Evolutionary conservation across 2,113 vertebrate species (phyloP), one percentile per base, ranked within the genome.

Genomic region (Elgaria multicarinata): DNA sequence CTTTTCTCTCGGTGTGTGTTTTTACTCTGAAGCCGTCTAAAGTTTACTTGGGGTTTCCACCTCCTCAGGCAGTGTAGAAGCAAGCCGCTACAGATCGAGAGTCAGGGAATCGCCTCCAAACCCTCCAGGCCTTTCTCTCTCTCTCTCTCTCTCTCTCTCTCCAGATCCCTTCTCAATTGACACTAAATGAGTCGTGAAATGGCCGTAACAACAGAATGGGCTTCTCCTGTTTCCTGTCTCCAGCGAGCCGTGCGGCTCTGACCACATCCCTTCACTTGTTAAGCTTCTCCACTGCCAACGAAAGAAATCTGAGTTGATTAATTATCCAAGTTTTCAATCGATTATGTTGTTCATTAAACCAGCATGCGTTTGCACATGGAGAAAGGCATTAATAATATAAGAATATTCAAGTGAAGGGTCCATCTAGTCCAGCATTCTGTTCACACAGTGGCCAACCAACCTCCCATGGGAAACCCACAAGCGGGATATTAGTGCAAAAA

Each of bases 121-220:
- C 91, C 55, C 66, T 89, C 67, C 82, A 1, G 24, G 3, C 13
- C 33, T 4, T 72, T 20, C 20, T 39, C 72, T 42, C 81, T 12
- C 26, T 7, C 62, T 39, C 39, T n/a, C n/a, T n/a, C n/a, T n/a
- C n/a, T n/a, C 1, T 7, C 62, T 39, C 39, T 72, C 50, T 26
- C 79, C 0, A 22, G 0, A 2, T 90, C 89, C 92, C 87, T 22
- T n/a, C 80, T 2, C 2, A 0, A 79, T 79, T 53, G 86, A 53
- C 2, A 85, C 83, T 89, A 80, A 94, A 78, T 42, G 79, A 85
- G 33, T 33, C 80, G 50, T 92, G 95, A 92, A 91, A 93, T 0
- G 76, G 44, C 69, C 7, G 46, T 83, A 0, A 67, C 33, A 87
- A 87, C 86, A 79, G 79, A 67, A 69, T 6, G 10, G 4, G 42